Base-by-base conservation (phyloP, 2,888 invertebrate genomes). In the Parasteatoda lunata region DNA sequence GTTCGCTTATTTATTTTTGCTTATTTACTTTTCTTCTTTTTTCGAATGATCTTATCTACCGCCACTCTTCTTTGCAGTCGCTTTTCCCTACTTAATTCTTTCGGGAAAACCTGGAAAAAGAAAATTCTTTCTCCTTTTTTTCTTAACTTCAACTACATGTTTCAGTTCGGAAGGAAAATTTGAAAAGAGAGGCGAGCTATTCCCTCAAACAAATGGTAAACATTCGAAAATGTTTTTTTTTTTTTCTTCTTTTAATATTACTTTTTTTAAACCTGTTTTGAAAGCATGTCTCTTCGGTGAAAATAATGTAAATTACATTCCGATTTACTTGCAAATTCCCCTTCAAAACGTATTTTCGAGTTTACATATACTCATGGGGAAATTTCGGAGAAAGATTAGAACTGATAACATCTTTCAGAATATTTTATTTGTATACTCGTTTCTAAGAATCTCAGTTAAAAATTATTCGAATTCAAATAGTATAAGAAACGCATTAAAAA, bases 31-130 rank as follows among this genome's bases (percentile, higher is more conserved):
- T 54, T 11, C 48, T 52, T 30, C n/a, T 3, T 5, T 13, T 49
- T 68, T 68, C 80, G 80, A 77, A 80, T 80, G 80, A 80, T 80
- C 72, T 48, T 80, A 80, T 80, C 76, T 65, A 65, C 15, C 70
- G 45, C 45, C 47, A 30, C 30, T 30, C 30, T 30, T 30, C 30
- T 30, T 30, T 30, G 30, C 30, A 30, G 30, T 59, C 8, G 54
- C 54, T 47, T 13, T 45, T 8, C 69, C 69, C 66, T 71, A 52
- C 73, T 47, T 70, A 73, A 73, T 80, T 80, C 80, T 73, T 80
- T 52, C 52, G 66, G 72, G 72, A 72, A 71, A 79, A 73, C 52
- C 54, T 4, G 66, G 73, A 73, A 73, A 80, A 49, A 30, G 15
- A 13, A 15, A 47, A 64, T 68, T 73, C 45, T 51, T 45, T 69